Base-by-base conservation (phyloP, 2,888 invertebrate genomes). In the Omphaloscelis lunosa region DNA sequence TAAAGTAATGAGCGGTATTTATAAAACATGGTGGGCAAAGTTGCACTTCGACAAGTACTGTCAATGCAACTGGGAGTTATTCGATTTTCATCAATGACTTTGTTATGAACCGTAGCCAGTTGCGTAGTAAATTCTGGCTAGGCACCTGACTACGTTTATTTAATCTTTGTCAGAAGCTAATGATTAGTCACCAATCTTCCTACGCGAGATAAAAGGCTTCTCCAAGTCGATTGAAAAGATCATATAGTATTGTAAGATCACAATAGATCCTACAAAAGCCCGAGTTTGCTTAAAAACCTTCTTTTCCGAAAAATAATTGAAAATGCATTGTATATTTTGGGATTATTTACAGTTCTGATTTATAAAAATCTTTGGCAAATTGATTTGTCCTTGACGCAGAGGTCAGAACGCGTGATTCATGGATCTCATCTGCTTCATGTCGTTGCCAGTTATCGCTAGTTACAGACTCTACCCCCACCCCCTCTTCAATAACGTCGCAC, bases 371-470 rank as follows among this genome's bases (percentile, higher is more conserved):
- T 58, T 53, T 53, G 6, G 62, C 27, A 20, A 15, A 65, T 48
- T 65, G 39, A 27, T 17, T 59, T 58, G 80, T 75, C 80, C 75
- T 85, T 85, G 69, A 72, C 17, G 68, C 45, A 51, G 62, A 75
- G 69, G 79, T 74, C 58, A 75, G 56, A 62, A 73, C 17, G 70
- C 59, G 67, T 80, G 72, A 79, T 63, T 68, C 63, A 77, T 73
- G 56, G 67, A 71, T 71, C 77, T 72, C 86, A 79, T 85, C 77
- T 77, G 71, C 61, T 65, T 75, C 23, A 83, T 71, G 77, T 75
- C 75, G 73, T 75, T 75, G 48, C 53, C 73, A 77, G 75, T 58
- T 77, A 76, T 77, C 65, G 56, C 71, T 59, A 70, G 69, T 61
- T 58, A 53, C 59, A 62, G 48, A 63, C 73, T 58, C 39, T 20